These are phyloP conservation scores for Hippolais icterina DNA, from an alignment of 2,113 vertebrate genomes.

Conservation along the genomic window DNA sequence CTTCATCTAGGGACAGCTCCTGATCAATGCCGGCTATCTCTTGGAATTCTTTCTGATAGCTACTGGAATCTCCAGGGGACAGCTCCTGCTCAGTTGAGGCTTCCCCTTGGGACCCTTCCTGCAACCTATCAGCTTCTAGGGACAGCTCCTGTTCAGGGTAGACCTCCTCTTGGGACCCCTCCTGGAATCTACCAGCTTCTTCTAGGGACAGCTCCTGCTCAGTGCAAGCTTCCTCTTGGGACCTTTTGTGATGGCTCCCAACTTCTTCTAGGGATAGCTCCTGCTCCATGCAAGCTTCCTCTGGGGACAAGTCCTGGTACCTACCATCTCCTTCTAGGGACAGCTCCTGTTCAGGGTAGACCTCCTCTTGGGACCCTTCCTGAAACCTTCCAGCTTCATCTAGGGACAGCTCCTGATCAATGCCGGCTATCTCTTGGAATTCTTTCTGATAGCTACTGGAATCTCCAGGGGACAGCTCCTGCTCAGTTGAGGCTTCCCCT, in stretches of 20 bases:
- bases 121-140: accelerated
- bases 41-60: neutral
- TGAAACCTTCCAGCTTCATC: neutral
- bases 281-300: no score
- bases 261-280: no score
- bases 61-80: accelerated
- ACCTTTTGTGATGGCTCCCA: neutral
- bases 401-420: neutral
- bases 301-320: no score
- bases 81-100: neutral
- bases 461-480: neutral
- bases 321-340: no score
- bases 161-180: neutral
- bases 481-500: neutral
- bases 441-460: accelerated
- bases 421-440: no score
- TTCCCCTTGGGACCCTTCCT: neutral
- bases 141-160: neutral
- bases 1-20: no score
- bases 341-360: no score
- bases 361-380: neutral
- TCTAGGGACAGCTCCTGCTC: no score
- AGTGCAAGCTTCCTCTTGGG: neutral
- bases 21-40: no score
- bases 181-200: no score